Conservation (phyloP, 2,113 vertebrate genomes). For the Hippocampus mohnikei region DNA sequence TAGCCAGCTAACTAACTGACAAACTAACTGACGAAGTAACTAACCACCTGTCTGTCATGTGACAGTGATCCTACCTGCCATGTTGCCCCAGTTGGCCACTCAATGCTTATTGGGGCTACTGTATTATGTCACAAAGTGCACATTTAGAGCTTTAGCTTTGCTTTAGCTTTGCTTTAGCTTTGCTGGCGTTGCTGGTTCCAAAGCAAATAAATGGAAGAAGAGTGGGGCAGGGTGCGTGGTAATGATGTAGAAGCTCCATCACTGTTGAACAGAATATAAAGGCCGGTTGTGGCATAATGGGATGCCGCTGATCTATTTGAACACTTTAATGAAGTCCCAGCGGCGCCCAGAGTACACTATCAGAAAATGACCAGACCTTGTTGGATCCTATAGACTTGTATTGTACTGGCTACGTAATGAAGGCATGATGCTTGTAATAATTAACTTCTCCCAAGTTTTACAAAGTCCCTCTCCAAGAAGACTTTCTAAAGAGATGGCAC, state of each 20-base stretch:
- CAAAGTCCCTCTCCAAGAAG: neutral
- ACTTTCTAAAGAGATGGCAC: neutral
- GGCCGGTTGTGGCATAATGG: conserved; percentile 38
- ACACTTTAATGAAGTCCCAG: conserved; percentile 55
- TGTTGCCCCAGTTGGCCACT: neutral
- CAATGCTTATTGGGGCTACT: neutral
- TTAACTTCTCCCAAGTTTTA: neutral
- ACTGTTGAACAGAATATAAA: conserved; percentile 19
- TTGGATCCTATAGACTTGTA: conserved; percentile 16
- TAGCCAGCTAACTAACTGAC: neutral
- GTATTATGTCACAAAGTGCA: conserved; percentile 8
- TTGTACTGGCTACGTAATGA: conserved; percentile 1
- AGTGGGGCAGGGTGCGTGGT: neutral
- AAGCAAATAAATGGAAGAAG: conserved; percentile 1
- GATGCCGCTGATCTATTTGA: conserved; percentile 53
- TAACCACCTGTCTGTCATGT: neutral
- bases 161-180: no score
- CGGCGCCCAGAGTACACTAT: conserved; percentile 31
- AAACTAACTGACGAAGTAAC: neutral
- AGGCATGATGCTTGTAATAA: conserved; percentile 8
- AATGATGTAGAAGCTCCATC: conserved; percentile 37
- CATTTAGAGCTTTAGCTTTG: conserved; percentile 1
- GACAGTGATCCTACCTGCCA: neutral
- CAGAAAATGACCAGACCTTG: conserved; percentile 36
- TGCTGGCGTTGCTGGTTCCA: no score